Conservation (phyloP, 2,113 vertebrate genomes). For the Nymphicus hollandicus region DNA sequence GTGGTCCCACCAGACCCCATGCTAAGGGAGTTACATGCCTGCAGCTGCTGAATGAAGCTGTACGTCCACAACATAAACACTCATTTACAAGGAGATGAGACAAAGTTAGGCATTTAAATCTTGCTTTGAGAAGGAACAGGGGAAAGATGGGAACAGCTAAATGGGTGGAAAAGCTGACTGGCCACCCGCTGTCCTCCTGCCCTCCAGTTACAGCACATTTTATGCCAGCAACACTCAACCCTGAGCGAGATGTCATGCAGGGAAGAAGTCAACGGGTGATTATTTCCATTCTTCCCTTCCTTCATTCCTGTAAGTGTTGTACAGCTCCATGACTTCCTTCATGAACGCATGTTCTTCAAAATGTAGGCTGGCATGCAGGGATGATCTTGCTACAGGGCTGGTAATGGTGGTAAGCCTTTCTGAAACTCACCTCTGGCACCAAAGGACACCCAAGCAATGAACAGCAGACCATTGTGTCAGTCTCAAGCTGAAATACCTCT, state of each 20-base stretch:
- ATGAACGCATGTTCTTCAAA: background rate
- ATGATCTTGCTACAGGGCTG: background rate
- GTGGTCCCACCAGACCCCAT: background rate
- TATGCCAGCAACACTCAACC: background rate
- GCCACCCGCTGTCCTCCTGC: rapidly evolving
- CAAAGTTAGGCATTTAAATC: background rate
- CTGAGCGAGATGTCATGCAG: background rate
- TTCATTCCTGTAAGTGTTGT: background rate
- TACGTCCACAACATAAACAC: rapidly evolving
- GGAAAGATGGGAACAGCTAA: background rate
- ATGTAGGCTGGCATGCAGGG: background rate
- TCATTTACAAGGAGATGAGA: background rate
- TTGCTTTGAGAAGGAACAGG: background rate
- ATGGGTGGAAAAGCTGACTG: rapidly evolving
- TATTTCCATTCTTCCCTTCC: background rate
- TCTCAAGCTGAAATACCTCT: background rate
- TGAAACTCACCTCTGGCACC: background rate
- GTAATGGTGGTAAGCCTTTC: background rate
- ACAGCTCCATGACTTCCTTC: background rate
- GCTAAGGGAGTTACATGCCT: too few species aligned
- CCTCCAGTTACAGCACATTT: background rate
- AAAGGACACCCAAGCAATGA: background rate
- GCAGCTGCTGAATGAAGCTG: background rate
- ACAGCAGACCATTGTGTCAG: background rate
- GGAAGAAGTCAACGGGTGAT: background rate